Conservation (phyloP, 2,113 vertebrate genomes). For the Apodemus speciosus region DNA sequence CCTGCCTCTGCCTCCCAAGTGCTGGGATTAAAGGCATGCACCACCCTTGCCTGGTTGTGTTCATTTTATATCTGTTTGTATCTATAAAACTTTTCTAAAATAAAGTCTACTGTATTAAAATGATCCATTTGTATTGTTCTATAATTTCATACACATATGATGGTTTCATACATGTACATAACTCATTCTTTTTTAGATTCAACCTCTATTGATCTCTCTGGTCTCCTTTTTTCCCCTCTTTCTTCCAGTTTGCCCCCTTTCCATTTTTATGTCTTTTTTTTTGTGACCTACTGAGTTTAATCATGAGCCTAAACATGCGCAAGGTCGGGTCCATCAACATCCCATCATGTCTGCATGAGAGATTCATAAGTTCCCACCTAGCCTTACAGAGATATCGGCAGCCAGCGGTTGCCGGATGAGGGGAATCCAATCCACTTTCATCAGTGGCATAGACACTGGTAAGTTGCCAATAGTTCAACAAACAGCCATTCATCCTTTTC, state of each 20-base stretch:
- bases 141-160: not conserved
- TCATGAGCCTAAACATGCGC: not conserved
- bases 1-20: too few relatives aligned
- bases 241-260: not conserved
- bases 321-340: not conserved
- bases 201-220: not conserved
- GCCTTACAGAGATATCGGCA: not conserved
- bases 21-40: too few relatives aligned
- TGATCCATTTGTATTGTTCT: not conserved
- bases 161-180: not conserved
- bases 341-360: not conserved
- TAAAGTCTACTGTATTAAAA: not conserved
- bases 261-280: not conserved
- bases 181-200: not conserved
- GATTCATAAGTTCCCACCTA: not conserved
- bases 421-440: not conserved
- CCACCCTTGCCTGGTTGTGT: too few relatives aligned
- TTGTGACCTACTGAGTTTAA: not conserved
- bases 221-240: not conserved
- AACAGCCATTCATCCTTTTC: not conserved
- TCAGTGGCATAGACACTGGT: not conserved
- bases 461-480: not conserved
- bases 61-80: too few relatives aligned
- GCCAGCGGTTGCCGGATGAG: not conserved
- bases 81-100: not conserved